A percentile compares a stretch with the other conserved stretches of the same genome.
These are phyloP conservation scores for Camponotus fellah DNA, from an alignment of 2,888 invertebrate species.

Conservation along the genomic window DNA sequence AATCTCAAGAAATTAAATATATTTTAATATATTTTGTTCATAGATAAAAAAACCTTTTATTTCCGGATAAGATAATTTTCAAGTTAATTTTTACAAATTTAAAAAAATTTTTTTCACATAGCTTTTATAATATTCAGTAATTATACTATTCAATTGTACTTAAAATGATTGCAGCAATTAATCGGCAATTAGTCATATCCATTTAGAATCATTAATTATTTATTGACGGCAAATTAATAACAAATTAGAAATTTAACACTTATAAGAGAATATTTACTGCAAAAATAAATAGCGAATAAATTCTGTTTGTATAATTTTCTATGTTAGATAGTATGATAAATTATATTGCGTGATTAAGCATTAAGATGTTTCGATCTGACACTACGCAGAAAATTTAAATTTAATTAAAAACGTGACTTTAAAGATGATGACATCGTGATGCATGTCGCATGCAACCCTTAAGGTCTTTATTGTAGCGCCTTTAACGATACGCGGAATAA, in stretches of 20 bases:
- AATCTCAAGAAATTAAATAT: not conserved
- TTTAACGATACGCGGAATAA: slow-evolving; percentile 30
- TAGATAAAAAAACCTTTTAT: slow-evolving; percentile 1
- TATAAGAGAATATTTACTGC: not conserved
- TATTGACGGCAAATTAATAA: not conserved
- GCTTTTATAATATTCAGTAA: not conserved
- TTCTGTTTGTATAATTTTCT: not conserved
- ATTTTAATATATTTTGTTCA: not conserved
- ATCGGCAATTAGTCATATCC: not conserved
- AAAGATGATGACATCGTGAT: not conserved
- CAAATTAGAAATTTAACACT: not conserved
- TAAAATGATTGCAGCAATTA: not conserved
- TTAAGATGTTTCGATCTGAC: not conserved
- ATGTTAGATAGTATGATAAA: not conserved
- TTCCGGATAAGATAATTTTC: not conserved
- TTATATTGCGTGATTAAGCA: not conserved
- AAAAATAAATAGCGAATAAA: not conserved
- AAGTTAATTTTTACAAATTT: not conserved
- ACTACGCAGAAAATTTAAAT: not conserved
- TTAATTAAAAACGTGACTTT: not conserved
- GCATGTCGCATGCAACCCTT: slow-evolving; percentile 31
- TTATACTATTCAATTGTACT: not conserved
- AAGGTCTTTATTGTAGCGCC: slow-evolving; percentile 27
- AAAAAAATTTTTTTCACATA: not conserved
- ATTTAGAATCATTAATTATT: not conserved